Conservation (phyloP, 1,140 invertebrate genomes). For the Ctenoplectra terminalis region DNA sequence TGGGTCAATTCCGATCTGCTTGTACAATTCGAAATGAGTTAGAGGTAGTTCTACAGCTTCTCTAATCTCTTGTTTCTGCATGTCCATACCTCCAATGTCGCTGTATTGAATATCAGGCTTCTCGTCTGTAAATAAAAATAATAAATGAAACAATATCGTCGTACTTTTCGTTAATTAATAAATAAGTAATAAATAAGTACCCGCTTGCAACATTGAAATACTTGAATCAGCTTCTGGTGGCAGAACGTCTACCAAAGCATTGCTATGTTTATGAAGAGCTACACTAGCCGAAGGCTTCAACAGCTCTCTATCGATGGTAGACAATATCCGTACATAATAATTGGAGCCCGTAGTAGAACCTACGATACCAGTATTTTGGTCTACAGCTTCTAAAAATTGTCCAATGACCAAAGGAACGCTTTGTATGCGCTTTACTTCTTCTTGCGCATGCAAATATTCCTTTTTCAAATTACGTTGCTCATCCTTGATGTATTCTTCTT, state of each 20-base stretch:
- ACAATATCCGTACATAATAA: slow-evolving; percentile 98
- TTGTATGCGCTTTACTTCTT: slow-evolving; percentile 98
- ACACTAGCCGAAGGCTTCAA: slow-evolving; percentile 98
- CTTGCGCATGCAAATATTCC: slow-evolving; percentile 98
- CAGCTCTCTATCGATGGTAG: slow-evolving; percentile 97
- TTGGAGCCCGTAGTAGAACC: slow-evolving; percentile 94
- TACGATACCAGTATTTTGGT: slow-evolving; percentile 98
- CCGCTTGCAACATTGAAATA: slow-evolving; percentile 97
- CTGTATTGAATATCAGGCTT: slow-evolving; percentile 98
- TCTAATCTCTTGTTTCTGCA: slow-evolving; percentile 99
- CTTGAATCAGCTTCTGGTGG: slow-evolving; percentile 99
- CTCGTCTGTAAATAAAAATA: slow-evolving; percentile 88
- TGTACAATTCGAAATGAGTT: slow-evolving; percentile 99
- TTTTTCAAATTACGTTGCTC: slow-evolving; percentile 99
- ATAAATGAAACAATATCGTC: background rate
- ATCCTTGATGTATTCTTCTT: slow-evolving; percentile 99
- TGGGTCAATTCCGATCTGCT: slow-evolving; percentile 98
- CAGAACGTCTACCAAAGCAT: slow-evolving; percentile 98
- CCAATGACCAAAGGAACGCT: slow-evolving; percentile 98
- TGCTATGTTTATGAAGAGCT: slow-evolving; percentile 98
- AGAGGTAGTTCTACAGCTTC: slow-evolving; percentile 99
- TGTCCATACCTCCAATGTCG: slow-evolving; percentile 99
- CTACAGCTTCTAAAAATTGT: slow-evolving; percentile 98
- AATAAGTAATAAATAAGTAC: slow-evolving; percentile 80
- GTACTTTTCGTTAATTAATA: background rate